Evolutionary conservation across 2,113 vertebrate genomes (phyloP).

Genomic region (Malurus alboscapulatus): DNA sequence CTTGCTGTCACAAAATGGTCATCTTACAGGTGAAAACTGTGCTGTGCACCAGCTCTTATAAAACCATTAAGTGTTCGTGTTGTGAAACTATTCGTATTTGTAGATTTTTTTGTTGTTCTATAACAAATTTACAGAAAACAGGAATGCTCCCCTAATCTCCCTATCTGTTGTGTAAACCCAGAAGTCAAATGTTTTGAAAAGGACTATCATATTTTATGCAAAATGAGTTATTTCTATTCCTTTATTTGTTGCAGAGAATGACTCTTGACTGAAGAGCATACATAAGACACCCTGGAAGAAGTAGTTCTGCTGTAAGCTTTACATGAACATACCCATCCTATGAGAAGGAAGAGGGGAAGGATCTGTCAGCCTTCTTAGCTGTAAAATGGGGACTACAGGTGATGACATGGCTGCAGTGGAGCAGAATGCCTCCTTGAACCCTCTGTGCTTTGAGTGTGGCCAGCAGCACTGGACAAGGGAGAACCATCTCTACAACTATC

Average conservation of each 20-base stretch:
- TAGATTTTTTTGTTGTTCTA: background rate
- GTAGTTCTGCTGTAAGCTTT: background rate
- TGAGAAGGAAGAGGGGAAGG: conserved; percentile 4
- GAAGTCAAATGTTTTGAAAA: background rate
- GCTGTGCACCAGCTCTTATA: background rate
- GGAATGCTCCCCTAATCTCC: background rate
- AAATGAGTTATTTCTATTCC: background rate
- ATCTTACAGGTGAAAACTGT: conserved; percentile 1
- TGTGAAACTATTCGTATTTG: background rate
- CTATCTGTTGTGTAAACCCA: background rate
- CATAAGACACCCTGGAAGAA: background rate
- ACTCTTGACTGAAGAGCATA: background rate
- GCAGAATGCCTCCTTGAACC: conserved; percentile 82
- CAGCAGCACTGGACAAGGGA: conserved; percentile 94
- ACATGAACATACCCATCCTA: background rate
- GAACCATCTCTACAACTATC: conserved; percentile 97
- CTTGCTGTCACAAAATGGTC: conserved; percentile 40
- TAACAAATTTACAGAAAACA: background rate
- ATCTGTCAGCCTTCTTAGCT: background rate
- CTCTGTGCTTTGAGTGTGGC: conserved; percentile 92
- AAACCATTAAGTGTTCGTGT: background rate
- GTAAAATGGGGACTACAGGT: conserved; percentile 86
- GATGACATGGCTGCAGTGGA: conserved; percentile 82
- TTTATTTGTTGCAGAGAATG: conserved; percentile 55
- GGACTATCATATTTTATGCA: background rate